phyloP scores from a whole-genome alignment of 1,140 invertebrate genomes.

The Drosophila nigrodunni region DNA sequence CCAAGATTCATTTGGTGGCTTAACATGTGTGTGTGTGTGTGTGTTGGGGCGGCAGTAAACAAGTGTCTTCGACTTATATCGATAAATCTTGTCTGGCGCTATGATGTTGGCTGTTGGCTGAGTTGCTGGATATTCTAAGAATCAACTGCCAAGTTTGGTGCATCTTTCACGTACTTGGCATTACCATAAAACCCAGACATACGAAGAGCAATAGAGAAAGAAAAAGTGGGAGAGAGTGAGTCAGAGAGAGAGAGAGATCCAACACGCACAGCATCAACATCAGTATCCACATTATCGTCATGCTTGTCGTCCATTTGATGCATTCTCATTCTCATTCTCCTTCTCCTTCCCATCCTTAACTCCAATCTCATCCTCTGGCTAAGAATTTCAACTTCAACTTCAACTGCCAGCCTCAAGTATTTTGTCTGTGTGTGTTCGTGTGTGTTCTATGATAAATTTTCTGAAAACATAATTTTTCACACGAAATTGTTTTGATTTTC shows the following conservation, averaged over 20 bases:
- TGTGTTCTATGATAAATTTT: constrained; percentile 34
- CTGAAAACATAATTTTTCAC: constrained; percentile 51
- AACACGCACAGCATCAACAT: constrained; percentile 30
- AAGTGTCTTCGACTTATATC: constrained; percentile 52
- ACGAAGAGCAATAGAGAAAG: neutral
- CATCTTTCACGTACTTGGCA: constrained; percentile 55
- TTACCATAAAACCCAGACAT: constrained; percentile 47
- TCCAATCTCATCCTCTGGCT: neutral
- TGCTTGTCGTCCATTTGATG: constrained; percentile 51
- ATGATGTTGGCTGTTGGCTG: constrained; percentile 16
- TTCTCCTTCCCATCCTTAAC: neutral
- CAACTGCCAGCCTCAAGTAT: constrained; percentile 20
- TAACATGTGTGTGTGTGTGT: neutral
- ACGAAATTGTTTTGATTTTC: constrained; percentile 51
- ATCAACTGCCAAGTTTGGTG: constrained; percentile 42
- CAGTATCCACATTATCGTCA: constrained; percentile 40
- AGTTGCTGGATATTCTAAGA: constrained; percentile 29
- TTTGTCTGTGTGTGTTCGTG: constrained; percentile 4
- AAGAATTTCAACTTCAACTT: neutral
- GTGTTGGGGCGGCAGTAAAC: constrained; percentile 29
- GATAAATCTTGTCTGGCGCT: constrained; percentile 54
- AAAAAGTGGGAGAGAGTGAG: neutral
- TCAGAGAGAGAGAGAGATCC: constrained; percentile 3
- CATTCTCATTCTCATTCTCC: constrained; percentile 15
- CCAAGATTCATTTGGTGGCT: constrained; percentile 32